Conservation (phyloP, 2,113 vertebrate genomes). For the Camelus dromedarius region DNA sequence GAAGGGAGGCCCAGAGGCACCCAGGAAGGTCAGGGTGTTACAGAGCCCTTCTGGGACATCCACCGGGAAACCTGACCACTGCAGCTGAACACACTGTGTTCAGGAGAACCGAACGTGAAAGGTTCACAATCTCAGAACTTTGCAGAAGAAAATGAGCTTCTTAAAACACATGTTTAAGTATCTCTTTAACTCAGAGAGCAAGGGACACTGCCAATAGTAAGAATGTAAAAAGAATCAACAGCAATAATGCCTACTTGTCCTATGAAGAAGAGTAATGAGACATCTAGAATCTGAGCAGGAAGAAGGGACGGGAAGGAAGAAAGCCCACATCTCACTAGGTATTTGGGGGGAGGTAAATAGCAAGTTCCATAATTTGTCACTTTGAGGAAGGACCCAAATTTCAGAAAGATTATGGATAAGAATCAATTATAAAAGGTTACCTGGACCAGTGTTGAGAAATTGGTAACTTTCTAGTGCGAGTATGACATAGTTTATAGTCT, state of each 20-base stretch:
- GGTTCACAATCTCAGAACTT: background rate
- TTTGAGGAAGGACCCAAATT: conserved; percentile 19
- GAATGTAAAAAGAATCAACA: background rate
- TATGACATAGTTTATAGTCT: background rate
- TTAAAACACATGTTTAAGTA: background rate
- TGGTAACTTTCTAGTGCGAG: background rate
- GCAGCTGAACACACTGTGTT: background rate
- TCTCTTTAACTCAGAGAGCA: background rate
- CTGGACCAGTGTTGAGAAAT: background rate
- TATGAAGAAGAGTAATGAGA: background rate
- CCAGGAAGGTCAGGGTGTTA: background rate
- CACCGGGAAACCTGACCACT: background rate
- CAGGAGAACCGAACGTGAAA: background rate
- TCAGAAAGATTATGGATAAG: background rate
- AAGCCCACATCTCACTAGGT: background rate
- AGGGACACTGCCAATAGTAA: background rate
- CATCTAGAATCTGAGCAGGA: background rate
- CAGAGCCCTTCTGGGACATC: background rate
- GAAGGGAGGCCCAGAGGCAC: background rate
- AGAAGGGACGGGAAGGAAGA: background rate
- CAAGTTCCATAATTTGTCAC: background rate
- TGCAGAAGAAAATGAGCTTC: background rate
- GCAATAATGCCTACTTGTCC: background rate
- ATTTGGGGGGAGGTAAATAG: background rate
- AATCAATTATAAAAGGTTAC: background rate